These are phyloP conservation scores for Eustalomyia histrio DNA, from an alignment of 2,888 invertebrate genomes.

Conservation along the genomic window DNA sequence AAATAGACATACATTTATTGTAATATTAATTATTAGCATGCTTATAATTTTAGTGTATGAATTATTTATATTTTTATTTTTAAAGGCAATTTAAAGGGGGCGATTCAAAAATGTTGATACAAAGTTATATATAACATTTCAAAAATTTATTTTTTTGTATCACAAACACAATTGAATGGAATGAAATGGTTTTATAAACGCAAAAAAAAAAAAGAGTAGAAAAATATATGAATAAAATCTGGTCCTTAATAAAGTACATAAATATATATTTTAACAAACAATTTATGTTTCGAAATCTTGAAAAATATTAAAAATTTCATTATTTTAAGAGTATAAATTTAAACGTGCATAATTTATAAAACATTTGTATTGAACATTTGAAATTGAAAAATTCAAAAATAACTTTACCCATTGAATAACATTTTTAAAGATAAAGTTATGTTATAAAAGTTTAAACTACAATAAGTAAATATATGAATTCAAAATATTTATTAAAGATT, in stretches of 20 bases:
- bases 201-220: neutral
- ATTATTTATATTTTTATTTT: slow-evolving; percentile 10
- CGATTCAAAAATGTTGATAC: slow-evolving; percentile 36
- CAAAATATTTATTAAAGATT: too few species aligned
- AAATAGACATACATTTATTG: slow-evolving; percentile 57
- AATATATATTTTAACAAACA: neutral
- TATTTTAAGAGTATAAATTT: too few species aligned
- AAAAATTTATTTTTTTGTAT: slow-evolving; percentile 20
- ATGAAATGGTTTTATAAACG: slow-evolving; percentile 23
- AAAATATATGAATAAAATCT: neutral
- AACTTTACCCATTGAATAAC: too few species aligned
- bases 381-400: too few species aligned
- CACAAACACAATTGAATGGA: slow-evolving; percentile 37
- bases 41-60: slow-evolving; percentile 29
- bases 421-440: too few species aligned
- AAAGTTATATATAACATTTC: neutral
- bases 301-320: too few species aligned
- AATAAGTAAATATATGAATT: too few species aligned
- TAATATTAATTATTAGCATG: slow-evolving; percentile 52
- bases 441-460: too few species aligned
- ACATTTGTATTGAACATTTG: too few species aligned
- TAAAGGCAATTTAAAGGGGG: slow-evolving; percentile 65
- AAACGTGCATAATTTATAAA: too few species aligned
- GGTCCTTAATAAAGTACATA: neutral
- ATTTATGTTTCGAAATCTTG: too few species aligned